Evolutionary conservation across 2,888 invertebrate genomes (phyloP), one percentile per base, ranked within the genome.

Genomic region (Daptonema setosum): DNA sequence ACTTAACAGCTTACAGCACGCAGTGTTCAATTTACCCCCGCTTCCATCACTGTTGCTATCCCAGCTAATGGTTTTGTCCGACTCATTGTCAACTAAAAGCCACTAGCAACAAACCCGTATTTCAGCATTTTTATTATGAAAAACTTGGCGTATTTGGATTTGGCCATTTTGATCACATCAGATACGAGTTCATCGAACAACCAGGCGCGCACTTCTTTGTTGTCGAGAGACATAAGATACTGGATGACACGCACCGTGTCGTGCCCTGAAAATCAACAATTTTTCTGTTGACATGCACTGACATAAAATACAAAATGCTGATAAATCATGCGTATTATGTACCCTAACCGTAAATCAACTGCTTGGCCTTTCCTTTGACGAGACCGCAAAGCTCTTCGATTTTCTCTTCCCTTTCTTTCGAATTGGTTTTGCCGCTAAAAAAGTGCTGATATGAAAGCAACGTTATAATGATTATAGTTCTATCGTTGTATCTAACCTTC

Each of bases 41-140:
- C n/a, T n/a, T n/a, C n/a, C n/a, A n/a, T n/a, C n/a, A n/a, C n/a
- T n/a, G n/a, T n/a, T n/a, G n/a, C n/a, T n/a, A n/a, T n/a, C n/a
- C n/a, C n/a, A n/a, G n/a, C n/a, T n/a, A n/a, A n/a, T n/a, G n/a
- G n/a, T n/a, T n/a, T n/a, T n/a, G n/a, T n/a, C n/a, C n/a, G n/a
- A n/a, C n/a, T n/a, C n/a, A n/a, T n/a, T n/a, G n/a, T n/a, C n/a
- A n/a, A n/a, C n/a, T n/a, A n/a, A n/a, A n/a, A n/a, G n/a, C n/a
- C n/a, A n/a, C n/a, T n/a, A n/a, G n/a, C n/a, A 52, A 57, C 61
- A 14, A 17, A 66, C 63, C 87, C 87, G 73, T 86, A 81, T 68
- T 85, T 84, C 28, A 93, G 72, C 66, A 88, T 79, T 55, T 83
- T 80, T 68, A 83, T 79, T 0, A 91, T 80, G 61, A 76, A 71